Base-by-base conservation (phyloP, 2,797 vertebrate species). In the Melanotaenia pygmaea region DNA sequence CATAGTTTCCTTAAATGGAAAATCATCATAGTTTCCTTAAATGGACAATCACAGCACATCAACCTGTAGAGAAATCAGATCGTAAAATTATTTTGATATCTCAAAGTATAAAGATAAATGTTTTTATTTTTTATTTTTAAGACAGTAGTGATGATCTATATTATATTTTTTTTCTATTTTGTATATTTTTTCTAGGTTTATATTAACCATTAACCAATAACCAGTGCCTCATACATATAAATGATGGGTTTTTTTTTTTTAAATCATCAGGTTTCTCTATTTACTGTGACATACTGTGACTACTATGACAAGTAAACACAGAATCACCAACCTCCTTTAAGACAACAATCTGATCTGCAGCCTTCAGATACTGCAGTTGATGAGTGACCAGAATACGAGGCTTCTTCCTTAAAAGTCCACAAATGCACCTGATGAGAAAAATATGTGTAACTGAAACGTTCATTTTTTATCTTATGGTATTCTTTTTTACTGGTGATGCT, bases 371-470 rank as follows among this genome's bases (percentile, higher is more conserved):
- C 26, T 99, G 98, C 43, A 99, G 87, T 70, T 99, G 98, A 74
- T 99, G 98, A 59, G 98, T 99, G 47, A 99, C 97, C 73, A 99
- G 93, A 89, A 99, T 94, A 43, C 94, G 94, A 63, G 96, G 90
- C 86, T 99, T 99, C 86, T 96, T 94, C 59, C 91, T 94, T 72
- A 99, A 89, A 40, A 97, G 89, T 63, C 97, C 96, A 92, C 97
- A 96, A 81, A 99, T 97, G 83, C 98, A 99, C 80, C 98, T 99
- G 83, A n/a, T 85, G 77, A 83, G 30, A 80, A 67, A 51, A 2
- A 24, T 24, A 37, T 34, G 45, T 47, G 45, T 47, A 47, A 47
- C 45, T 47, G 20, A n/a, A 45, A 45, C 20, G 18, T 45, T 45
- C 16, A 20, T 30, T n/a, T n/a, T 47, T n/a, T n/a, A 47, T 20